Percentiles rank a stretch among this genome's conserved stretches.
Conservation (phyloP, 2,797 vertebrate species). For the Erithacus rubecula region DNA sequence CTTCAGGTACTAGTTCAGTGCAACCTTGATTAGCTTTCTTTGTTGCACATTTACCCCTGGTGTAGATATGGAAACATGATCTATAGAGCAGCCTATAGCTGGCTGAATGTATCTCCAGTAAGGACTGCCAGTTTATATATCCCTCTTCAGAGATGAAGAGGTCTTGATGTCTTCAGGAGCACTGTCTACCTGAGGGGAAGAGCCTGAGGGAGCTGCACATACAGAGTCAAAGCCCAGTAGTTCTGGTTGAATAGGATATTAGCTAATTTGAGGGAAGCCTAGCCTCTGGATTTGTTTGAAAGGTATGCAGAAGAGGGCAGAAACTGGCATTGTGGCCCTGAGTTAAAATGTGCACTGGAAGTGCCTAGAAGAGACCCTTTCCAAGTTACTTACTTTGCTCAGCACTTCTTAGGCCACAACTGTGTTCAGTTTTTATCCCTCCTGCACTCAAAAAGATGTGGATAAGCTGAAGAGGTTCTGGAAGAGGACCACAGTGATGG, state of each 20-base stretch:
- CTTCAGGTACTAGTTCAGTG: background rate
- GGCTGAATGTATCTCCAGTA: background rate
- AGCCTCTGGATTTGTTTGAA: background rate
- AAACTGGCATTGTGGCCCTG: background rate
- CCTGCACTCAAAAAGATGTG: background rate
- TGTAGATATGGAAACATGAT: background rate
- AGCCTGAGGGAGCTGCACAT: background rate
- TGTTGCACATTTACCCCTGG: background rate
- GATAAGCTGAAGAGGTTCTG: background rate
- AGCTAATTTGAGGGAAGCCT: background rate
- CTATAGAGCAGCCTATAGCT: background rate
- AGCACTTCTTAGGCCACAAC: background rate
- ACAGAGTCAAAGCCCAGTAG: accelerated
- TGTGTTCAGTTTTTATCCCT: background rate
- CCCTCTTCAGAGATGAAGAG: background rate
- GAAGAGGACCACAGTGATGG: background rate
- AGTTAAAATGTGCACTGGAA: background rate
- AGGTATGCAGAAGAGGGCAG: background rate
- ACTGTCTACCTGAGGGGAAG: background rate
- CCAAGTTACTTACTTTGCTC: background rate
- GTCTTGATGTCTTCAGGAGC: background rate
- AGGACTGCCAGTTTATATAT: background rate
- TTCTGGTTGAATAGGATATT: background rate
- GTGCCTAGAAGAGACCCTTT: background rate
- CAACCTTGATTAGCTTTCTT: background rate